A percentile compares a stretch with the other conserved stretches of the same genome.
These are phyloP conservation scores for Lathronympha strigana DNA, from an alignment of 2,888 invertebrate species.

Conservation along the genomic window DNA sequence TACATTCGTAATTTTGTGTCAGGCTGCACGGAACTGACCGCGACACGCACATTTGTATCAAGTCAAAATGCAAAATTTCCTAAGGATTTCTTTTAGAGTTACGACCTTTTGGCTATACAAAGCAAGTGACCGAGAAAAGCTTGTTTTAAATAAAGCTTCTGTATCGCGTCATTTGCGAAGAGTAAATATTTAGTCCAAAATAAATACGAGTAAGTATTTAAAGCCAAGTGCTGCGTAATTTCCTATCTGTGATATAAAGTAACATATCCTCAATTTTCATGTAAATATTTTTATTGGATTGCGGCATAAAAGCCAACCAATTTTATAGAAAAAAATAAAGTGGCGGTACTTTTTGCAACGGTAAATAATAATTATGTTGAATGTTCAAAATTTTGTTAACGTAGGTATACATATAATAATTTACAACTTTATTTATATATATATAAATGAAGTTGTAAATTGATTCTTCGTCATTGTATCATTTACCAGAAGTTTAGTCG, in stretches of 20 bases:
- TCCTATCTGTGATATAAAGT: too few species aligned
- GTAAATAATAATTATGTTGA: too few species aligned
- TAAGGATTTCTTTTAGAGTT: not conserved
- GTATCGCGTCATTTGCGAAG: not conserved
- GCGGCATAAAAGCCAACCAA: too few species aligned
- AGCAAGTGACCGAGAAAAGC: not conserved
- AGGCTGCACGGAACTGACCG: slow-evolving; percentile 19
- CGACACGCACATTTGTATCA: slow-evolving; percentile 8
- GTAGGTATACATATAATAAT: too few species aligned
- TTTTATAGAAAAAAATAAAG: too few species aligned
- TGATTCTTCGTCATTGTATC: slow-evolving; percentile 3
- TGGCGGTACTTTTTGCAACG: too few species aligned
- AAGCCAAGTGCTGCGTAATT: not conserved
- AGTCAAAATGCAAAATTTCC: not conserved
- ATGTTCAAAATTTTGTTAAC: too few species aligned
- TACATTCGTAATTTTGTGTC: slow-evolving; percentile 25
- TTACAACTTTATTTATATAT: too few species aligned
- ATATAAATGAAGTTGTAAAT: slow-evolving; percentile 20
- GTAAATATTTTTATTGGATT: too few species aligned
- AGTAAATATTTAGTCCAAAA: not conserved
- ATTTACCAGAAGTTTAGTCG: slow-evolving; percentile 6
- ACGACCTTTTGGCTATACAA: not conserved
- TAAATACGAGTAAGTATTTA: too few species aligned
- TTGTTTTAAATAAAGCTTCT: not conserved
- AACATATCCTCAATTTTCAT: too few species aligned